phyloP scores from a whole-genome alignment of 2,113 vertebrate genomes.

The Heterocephalus glaber region DNA sequence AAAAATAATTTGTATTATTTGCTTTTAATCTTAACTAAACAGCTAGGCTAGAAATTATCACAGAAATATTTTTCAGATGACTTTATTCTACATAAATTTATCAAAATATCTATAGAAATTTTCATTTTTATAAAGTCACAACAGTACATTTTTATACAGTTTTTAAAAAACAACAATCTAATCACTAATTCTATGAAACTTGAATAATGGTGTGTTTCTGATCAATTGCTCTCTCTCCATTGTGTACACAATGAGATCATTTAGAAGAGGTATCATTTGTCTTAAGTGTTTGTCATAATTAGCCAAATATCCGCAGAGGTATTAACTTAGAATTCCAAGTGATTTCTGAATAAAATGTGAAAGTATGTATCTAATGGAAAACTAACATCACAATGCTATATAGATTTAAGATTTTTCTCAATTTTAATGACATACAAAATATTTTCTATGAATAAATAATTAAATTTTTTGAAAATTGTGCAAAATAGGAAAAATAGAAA shows the following conservation, averaged over 20 bases:
- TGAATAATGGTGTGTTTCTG: not conserved
- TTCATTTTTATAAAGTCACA: slow-evolving; percentile 45
- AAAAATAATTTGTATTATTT: slow-evolving; percentile 50
- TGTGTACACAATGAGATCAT: not conserved
- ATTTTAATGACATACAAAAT: slow-evolving; percentile 14
- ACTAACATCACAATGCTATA: not conserved
- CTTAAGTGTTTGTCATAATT: not conserved
- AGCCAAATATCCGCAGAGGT: not conserved
- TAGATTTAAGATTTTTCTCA: not conserved
- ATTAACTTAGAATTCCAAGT: slow-evolving; percentile 27
- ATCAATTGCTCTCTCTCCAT: slow-evolving; percentile 4
- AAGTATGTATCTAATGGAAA: slow-evolving; percentile 40
- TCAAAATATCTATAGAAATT: slow-evolving; percentile 10
- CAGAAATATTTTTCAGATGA: slow-evolving; percentile 17
- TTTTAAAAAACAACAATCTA: slow-evolving; percentile 11
- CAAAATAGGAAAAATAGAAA: not conserved
- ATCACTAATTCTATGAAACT: not conserved
- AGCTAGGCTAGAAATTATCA: not conserved
- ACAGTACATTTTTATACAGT: not conserved
- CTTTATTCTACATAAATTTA: not conserved
- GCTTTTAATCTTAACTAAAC: slow-evolving; percentile 44
- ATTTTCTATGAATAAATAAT: not conserved
- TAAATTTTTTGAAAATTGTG: not conserved
- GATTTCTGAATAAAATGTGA: slow-evolving; percentile 29
- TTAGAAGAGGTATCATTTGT: not conserved